phyloP scores from a whole-genome alignment of 2,797 vertebrate genomes.

The Enteromius mattozi region DNA sequence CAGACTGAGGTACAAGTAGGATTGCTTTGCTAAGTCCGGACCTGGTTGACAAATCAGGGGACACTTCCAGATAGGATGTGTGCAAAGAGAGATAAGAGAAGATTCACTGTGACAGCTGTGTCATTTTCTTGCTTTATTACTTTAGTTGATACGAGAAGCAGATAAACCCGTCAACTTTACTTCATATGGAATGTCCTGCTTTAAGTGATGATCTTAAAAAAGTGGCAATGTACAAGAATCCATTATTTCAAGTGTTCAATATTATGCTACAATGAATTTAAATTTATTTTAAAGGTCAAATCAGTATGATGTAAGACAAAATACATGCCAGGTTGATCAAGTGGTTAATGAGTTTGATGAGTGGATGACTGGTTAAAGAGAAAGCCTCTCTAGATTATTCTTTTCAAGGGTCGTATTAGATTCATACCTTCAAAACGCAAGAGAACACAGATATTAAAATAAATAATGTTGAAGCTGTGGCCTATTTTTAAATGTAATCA shows the following conservation, averaged over 20 bases:
- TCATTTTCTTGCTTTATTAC: conserved; percentile 17
- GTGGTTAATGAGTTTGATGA: background rate
- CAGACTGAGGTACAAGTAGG: background rate
- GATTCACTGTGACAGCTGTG: background rate
- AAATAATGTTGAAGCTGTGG: background rate
- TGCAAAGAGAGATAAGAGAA: background rate
- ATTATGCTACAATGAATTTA: background rate
- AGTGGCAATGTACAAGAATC: background rate
- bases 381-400: background rate
- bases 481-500: background rate
- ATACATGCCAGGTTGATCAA: background rate
- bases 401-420: background rate
- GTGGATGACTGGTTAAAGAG: background rate
- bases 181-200: background rate
- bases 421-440: background rate
- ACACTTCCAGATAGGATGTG: background rate
- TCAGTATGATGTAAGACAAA: background rate
- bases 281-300: background rate
- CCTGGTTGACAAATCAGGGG: conserved; percentile 11
- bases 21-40: background rate
- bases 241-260: background rate
- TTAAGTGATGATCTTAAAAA: background rate
- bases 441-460: background rate
- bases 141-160: background rate
- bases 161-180: background rate